Evolutionary conservation across 2,797 vertebrate genomes (phyloP).

Genomic region (Gila robusta): DNA sequence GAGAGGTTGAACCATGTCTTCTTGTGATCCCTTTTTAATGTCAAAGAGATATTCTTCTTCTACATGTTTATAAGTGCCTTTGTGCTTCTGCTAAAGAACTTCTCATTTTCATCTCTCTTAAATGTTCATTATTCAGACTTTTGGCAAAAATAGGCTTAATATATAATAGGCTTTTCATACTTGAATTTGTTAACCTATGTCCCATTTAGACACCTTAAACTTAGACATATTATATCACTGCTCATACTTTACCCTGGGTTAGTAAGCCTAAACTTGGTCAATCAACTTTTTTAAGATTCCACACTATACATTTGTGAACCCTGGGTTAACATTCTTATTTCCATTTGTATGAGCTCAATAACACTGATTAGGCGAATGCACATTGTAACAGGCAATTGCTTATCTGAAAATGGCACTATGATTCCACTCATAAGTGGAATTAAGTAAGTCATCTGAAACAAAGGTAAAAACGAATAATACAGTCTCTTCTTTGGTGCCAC

Average conservation of each 20-base stretch:
- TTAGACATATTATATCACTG: neutral
- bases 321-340: neutral
- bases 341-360: neutral
- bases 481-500: too few relatives aligned
- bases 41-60: constrained; percentile 17
- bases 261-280: neutral
- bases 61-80: neutral
- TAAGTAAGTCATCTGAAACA: neutral
- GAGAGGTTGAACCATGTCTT: constrained; percentile 34
- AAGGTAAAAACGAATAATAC: too few relatives aligned
- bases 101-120: neutral
- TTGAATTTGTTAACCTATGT: neutral
- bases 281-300: neutral
- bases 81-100: neutral
- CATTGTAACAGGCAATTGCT: neutral
- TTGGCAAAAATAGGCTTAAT: neutral
- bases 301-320: neutral
- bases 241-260: neutral
- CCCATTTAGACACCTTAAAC: neutral
- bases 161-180: constrained; percentile 5
- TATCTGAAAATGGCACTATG: neutral
- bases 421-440: too few relatives aligned
- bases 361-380: neutral
- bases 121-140: neutral
- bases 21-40: constrained; percentile 13